Conservation (phyloP, 2,888 invertebrate species). For the Orthosia cruda region DNA sequence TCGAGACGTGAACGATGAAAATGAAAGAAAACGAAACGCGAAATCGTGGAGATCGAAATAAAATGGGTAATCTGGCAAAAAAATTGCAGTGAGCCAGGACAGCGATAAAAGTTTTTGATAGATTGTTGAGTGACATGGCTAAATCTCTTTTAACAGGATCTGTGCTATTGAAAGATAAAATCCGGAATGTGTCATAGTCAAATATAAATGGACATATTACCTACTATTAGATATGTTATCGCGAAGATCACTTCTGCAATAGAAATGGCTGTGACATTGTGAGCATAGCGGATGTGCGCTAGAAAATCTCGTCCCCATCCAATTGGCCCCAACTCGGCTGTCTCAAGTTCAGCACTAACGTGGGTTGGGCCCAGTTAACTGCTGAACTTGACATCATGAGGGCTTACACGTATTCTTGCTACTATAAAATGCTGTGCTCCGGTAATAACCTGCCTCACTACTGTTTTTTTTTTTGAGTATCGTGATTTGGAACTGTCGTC, state of each 20-base stretch:
- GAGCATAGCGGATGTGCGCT: background rate
- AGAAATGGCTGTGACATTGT: too few relatives aligned
- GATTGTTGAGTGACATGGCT: background rate
- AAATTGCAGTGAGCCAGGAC: background rate
- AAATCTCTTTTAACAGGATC: background rate
- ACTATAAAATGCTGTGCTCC: background rate
- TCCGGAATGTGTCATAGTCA: too few relatives aligned
- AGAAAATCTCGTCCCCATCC: background rate
- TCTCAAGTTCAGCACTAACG: background rate
- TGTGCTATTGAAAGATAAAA: too few relatives aligned
- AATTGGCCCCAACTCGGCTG: background rate
- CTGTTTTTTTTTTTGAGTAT: background rate
- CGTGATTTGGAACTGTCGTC: background rate
- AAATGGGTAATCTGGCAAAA: background rate
- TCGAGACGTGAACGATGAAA: too few relatives aligned
- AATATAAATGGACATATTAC: too few relatives aligned
- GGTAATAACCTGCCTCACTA: background rate
- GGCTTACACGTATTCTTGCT: background rate
- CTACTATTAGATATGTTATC: too few relatives aligned
- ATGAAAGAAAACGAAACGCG: background rate
- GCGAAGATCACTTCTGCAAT: too few relatives aligned
- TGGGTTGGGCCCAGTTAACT: background rate
- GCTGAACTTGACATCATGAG: background rate
- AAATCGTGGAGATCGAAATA: background rate
- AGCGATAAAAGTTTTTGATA: background rate